These are phyloP conservation scores for Perca flavescens DNA, from an alignment of 2,113 vertebrate species.

Conservation along the genomic window DNA sequence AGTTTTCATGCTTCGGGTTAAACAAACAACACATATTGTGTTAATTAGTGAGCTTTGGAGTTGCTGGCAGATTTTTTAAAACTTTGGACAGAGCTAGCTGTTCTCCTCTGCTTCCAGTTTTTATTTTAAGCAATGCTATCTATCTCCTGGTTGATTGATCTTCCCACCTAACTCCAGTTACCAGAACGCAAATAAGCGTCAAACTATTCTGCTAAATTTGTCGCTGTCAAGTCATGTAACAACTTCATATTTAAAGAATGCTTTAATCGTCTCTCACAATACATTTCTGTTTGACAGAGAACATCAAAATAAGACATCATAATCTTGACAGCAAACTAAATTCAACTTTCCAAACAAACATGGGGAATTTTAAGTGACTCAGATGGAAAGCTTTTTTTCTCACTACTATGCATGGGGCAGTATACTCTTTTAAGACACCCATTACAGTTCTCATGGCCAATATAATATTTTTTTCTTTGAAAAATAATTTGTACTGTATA, in stretches of 20 bases:
- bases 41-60: neutral
- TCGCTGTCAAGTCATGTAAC: slow-evolving; percentile 4
- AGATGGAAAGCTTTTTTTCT: slow-evolving; percentile 25
- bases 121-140: neutral
- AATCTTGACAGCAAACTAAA: slow-evolving; percentile 48
- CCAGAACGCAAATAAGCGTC: neutral
- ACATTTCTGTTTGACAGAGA: slow-evolving; percentile 65
- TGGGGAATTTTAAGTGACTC: slow-evolving; percentile 6
- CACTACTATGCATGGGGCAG: slow-evolving; percentile 39
- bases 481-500: slow-evolving; percentile 55
- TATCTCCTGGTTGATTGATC: neutral
- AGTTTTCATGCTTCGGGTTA: neutral
- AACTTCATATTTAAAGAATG: slow-evolving; percentile 54
- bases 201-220: neutral
- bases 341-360: slow-evolving; percentile 40
- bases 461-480: slow-evolving; percentile 3
- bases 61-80: no score
- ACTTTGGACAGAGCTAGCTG: neutral
- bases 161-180: neutral
- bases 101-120: no score
- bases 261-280: slow-evolving; percentile 69
- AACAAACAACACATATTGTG: neutral
- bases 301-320: slow-evolving; percentile 62
- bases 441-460: slow-evolving; percentile 31
- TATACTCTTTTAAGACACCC: slow-evolving; percentile 52